Base-by-base conservation (phyloP, 2,797 vertebrate species). In the Lepilemur ruficaudatus region DNA sequence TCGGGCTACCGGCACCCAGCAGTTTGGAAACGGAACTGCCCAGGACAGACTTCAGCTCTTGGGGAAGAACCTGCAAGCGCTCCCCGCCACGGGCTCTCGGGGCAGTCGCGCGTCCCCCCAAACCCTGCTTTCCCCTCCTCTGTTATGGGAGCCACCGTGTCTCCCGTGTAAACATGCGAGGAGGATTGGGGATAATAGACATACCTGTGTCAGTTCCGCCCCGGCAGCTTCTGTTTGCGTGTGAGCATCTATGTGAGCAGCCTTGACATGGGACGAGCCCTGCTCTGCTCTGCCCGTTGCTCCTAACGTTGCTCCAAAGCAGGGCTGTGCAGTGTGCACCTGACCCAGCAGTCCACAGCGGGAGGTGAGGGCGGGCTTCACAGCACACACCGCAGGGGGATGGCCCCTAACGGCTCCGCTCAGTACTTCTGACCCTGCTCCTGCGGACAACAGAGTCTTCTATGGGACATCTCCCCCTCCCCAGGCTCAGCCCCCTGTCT, bases 261-360 rank as follows among this genome's bases (percentile, higher is more conserved):
- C 52, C 46, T 30, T 22, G 15, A 14, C 0, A 0, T 0, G n/a
- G 55, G 41, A 3, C 14, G n/a, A 32, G 20, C 22, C 11, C 28
- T 22, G 38, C 30, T 48, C 3, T 70, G 35, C 32, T 12, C 55
- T 5, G 7, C 25, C 28, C 28, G 1, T 2, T 55, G 32, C 11
- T 25, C 55, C 11, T 12, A 8, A 48, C 28, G 1, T 4, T 48
- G 32, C 11, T 25, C 55, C 11, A 15, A 8, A 48, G 25, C 28
- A 14, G 14, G 12, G 2, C 3, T 4, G 32, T 50, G 55, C 5
- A 4, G 15, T 43, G 5, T 14, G 30, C 35, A 13, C 46, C 15
- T 59, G 14, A 17, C 85, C 46, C 13, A 28, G 61, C 43, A n/a
- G 10, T 13, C n/a, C 20, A 0, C 5, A 11, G 57, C 38, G 46